These are phyloP conservation scores for Eciton burchellii DNA, from an alignment of 1,140 invertebrate species.

Conservation along the genomic window DNA sequence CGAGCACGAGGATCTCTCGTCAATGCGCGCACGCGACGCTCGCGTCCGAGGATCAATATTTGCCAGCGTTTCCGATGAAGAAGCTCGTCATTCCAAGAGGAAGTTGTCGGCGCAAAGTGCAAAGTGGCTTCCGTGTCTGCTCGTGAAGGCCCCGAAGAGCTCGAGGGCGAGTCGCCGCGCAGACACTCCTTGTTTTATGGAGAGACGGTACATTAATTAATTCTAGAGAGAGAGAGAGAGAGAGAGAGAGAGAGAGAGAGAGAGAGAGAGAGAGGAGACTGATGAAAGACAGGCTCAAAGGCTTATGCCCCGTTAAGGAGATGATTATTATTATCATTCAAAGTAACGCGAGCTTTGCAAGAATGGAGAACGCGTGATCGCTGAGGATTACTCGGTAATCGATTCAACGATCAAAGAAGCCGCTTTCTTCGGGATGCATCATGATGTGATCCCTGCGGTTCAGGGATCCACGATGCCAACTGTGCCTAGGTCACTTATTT, in stretches of 20 bases:
- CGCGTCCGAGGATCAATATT: conserved; percentile 47
- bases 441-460: background rate
- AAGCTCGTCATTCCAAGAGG: conserved; percentile 44
- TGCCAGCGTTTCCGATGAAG: conserved; percentile 19
- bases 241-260: too few species aligned
- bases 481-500: conserved; percentile 80
- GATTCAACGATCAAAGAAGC: background rate
- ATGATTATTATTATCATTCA: conserved; percentile 7
- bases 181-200: conserved; percentile 1
- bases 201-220: conserved; percentile 8
- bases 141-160: conserved; percentile 31
- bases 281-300: background rate
- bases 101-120: conserved; percentile 17
- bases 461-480: conserved; percentile 61
- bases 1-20: background rate
- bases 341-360: background rate
- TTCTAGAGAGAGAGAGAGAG: too few species aligned
- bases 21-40: conserved; percentile 14
- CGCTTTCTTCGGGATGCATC: background rate
- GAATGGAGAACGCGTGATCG: background rate
- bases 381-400: background rate
- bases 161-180: conserved; percentile 17
- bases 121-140: conserved; percentile 44
- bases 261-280: too few species aligned
- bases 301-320: too few species aligned